Base-by-base conservation (phyloP, 2,888 invertebrate genomes). In the Galerucella nymphaeae region DNA sequence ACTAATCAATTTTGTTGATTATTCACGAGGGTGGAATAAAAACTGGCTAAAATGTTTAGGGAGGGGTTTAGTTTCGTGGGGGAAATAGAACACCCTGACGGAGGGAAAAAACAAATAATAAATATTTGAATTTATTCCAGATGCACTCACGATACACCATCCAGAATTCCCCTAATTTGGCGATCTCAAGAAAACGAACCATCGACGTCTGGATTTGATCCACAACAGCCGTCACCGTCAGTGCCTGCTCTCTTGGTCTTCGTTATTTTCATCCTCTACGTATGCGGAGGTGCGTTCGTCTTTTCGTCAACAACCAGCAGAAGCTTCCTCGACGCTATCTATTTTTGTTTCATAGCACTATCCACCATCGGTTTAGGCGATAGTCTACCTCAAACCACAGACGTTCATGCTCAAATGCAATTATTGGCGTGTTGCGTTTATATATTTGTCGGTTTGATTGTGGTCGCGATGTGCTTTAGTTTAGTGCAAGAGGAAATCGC, bases 391-490 rank as follows among this genome's bases (percentile, higher is more conserved):
- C 88, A 88, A 67, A 82, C 78, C 70, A 76, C 80, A 38, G 80
- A 79, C 55, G 75, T 83, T 65, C 86, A 87, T 72, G 91, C 91
- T 80, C 92, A 92, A 80, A 87, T 93, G 65, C 94, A 94, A 83
- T 88, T 94, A 84, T 91, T 94, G 74, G 93, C 93, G 62, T 94
- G 94, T 83, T 94, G 94, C 86, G 90, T 93, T 13, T 95, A 95
- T 84, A 87, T 95, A 76, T 89, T 95, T 75, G 88, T 94, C 74
- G 95, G 95, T 41, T 88, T 95, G 14, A 92, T 94, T 73, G 88
- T 95, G 72, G 93, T 95, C 81, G 94, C 95, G 11, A 95, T 94
- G 93, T 93, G 94, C 70, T 94, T 95, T 82, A 94, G 93, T 85
- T 89, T 95, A 73, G 90, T 95, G 71, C 95, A 95, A 84, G 94